Evolutionary conservation across 2,797 vertebrate genomes (phyloP).

Genomic region (Pseudochirops cupreus): DNA sequence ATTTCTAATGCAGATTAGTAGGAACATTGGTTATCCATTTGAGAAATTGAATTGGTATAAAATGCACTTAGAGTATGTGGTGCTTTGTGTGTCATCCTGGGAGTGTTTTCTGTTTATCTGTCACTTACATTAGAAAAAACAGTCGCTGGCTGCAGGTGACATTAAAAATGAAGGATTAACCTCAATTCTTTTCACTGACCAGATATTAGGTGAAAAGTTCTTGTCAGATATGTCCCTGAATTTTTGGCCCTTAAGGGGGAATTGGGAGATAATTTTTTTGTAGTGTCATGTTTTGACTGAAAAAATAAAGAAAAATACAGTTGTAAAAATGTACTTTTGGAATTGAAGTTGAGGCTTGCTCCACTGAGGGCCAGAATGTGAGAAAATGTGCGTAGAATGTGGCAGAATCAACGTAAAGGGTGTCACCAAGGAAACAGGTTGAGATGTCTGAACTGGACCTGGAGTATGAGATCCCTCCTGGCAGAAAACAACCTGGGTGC

Average conservation of each 20-base stretch:
- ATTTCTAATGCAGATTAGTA: slow-evolving; percentile 91
- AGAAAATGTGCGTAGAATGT: no score
- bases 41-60: slow-evolving; percentile 92
- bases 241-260: slow-evolving; percentile 61
- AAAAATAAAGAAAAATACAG: background rate
- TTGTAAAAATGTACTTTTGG: background rate
- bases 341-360: background rate
- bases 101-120: slow-evolving; percentile 90
- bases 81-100: slow-evolving; percentile 87
- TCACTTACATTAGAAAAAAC: slow-evolving; percentile 90
- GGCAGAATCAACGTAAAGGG: background rate
- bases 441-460: background rate
- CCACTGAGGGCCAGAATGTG: background rate
- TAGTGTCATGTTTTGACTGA: background rate
- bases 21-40: slow-evolving; percentile 95
- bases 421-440: background rate
- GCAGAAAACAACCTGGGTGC: background rate
- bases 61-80: slow-evolving; percentile 89
- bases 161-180: slow-evolving; percentile 93
- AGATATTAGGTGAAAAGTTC: slow-evolving; percentile 84
- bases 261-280: background rate
- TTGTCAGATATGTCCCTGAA: slow-evolving; percentile 80
- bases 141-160: slow-evolving; percentile 89
- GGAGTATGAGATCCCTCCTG: background rate
- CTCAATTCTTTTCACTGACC: slow-evolving; percentile 91